These are phyloP conservation scores for Alectura lathami DNA, from an alignment of 2,113 vertebrate species.

Conservation along the genomic window DNA sequence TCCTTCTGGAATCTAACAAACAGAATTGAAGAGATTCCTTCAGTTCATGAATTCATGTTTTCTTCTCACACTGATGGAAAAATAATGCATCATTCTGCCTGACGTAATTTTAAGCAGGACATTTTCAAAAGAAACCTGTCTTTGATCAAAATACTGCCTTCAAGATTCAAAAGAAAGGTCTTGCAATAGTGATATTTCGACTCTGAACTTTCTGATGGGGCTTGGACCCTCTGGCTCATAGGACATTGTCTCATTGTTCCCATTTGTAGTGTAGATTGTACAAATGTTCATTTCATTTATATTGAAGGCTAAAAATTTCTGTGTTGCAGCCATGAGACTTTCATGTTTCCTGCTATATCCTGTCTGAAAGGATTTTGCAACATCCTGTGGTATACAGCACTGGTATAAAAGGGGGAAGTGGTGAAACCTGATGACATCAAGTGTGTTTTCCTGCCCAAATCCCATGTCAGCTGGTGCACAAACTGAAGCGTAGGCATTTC, in stretches of 20 bases:
- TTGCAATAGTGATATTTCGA: fast-evolving
- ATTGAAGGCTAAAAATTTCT: neutral
- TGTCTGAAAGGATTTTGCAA: neutral
- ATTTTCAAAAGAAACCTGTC: neutral
- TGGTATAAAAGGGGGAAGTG: neutral
- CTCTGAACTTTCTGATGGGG: neutral
- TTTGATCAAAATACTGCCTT: neutral
- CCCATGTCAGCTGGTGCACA: no score
- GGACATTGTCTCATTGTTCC: neutral
- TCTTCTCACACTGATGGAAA: neutral
- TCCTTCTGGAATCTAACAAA: neutral
- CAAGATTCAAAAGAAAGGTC: neutral
- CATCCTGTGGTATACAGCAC: neutral
- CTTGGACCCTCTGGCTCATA: neutral
- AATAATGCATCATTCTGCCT: neutral
- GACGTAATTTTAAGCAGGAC: neutral
- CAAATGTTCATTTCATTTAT: neutral
- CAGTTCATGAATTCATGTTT: neutral
- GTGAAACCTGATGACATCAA: neutral
- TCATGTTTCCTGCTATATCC: neutral
- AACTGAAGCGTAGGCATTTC: neutral
- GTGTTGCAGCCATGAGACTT: neutral
- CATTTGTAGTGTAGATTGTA: no score
- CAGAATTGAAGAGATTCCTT: neutral
- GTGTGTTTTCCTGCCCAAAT: neutral